Evolutionary conservation across 2,888 invertebrate species (phyloP).

Genomic region (Athripsodes cinereus): DNA sequence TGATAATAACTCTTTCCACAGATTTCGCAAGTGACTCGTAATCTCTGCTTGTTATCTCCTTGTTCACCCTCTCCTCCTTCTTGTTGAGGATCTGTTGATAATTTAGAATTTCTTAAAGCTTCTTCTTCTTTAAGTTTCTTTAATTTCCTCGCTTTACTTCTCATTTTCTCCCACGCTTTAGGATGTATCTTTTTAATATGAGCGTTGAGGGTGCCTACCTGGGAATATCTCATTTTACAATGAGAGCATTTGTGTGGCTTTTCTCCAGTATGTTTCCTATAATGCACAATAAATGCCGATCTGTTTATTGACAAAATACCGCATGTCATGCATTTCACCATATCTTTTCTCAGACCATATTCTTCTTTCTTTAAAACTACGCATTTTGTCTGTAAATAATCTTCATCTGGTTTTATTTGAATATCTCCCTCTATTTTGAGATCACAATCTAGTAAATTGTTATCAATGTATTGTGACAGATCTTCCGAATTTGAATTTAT

Average conservation of each 20-base stretch:
- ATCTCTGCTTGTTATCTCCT: not conserved
- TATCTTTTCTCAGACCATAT: constrained; percentile 12
- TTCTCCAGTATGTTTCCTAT: constrained; percentile 14
- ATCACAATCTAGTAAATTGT: no score
- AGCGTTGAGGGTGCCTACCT: constrained; percentile 11
- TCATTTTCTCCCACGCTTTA: constrained; percentile 11
- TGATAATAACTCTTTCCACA: constrained; percentile 11
- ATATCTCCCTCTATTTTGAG: not conserved
- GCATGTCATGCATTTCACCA: constrained; percentile 14
- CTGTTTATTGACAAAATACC: constrained; percentile 11
- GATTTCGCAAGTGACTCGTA: constrained; percentile 7
- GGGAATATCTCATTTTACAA: constrained; percentile 10
- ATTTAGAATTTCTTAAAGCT: not conserved
- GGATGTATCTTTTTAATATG: constrained; percentile 12
- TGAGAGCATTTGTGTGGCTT: constrained; percentile 8
- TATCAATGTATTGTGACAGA: not conserved
- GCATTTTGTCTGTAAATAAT: not conserved
- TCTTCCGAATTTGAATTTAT: not conserved
- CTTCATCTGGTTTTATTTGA: not conserved
- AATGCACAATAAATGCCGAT: constrained; percentile 15
- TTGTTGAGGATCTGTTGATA: not conserved
- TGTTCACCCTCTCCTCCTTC: not conserved
- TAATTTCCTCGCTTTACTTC: constrained; percentile 1
- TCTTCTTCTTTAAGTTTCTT: constrained; percentile 8
- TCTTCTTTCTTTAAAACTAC: constrained; percentile 8